Base-by-base conservation (phyloP, 2,888 invertebrate genomes). In the Panopea generosa region DNA sequence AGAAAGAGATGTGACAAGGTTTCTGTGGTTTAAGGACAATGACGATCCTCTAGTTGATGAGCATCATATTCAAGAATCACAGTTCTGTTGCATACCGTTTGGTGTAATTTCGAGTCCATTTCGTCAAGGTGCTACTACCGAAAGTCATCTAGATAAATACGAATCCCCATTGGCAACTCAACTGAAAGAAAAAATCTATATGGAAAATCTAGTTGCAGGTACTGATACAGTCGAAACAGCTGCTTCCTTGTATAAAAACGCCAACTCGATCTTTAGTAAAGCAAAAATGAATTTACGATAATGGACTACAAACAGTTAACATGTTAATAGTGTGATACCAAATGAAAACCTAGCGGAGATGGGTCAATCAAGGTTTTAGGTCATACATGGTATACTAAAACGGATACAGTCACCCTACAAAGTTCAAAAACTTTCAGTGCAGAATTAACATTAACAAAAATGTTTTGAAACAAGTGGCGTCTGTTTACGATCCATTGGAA, bases 221-320 rank as follows among this genome's bases (percentile, higher is more conserved):
- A 60, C 60, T 29, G 49, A 49, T 27, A 9, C 26, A 27, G 7
- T 61, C 11, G 29, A n/a, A 20, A 20, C 9, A 24, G 61, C 45
- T 33, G 40, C 9, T 16, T 14, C 55, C n/a, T 16, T 63, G 16
- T 71, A 71, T 26, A 26, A 6, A 2, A 11, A 2, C 6, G 14
- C 71, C 38, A 71, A 71, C n/a, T 16, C 33, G 7, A 65, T 66
- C 6, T 72, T 66, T n/a, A 62, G 68, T 7, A 62, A 68, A n/a
- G 3, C 16, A 22, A 55, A 20, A 14, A 74, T 74, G 68, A 68
- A 68, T 26, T 20, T 56, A 14, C 55, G 68, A 11, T 62, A 74
- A 16, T 67, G 74, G 70, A 33, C 33, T 20, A 47, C 77, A 33
- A 77, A 72, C 33, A 27, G 29, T 29, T 2, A 20, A 7, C 29